Evolutionary conservation across 2,113 vertebrate species (phyloP).

Genomic region (Oceanodroma tethys): DNA sequence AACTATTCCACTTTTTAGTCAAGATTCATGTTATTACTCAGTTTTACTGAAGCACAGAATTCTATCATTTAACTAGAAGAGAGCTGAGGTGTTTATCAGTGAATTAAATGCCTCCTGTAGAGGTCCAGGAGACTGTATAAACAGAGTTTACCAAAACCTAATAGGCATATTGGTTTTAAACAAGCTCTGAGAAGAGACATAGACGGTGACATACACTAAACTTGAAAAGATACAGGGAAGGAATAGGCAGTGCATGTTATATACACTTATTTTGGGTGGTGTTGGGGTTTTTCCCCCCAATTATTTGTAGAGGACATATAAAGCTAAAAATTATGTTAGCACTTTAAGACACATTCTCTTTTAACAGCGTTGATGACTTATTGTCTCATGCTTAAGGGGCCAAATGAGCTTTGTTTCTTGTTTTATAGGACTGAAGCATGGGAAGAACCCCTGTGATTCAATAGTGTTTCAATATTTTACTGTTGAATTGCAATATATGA

Average conservation of each 20-base stretch:
- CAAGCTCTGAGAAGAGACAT: background rate
- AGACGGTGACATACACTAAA: background rate
- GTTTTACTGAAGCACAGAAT: background rate
- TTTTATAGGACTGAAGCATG: background rate
- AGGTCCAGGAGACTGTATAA: background rate
- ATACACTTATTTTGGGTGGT: background rate
- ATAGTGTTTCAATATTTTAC: background rate
- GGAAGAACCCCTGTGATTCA: background rate
- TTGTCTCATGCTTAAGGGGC: background rate
- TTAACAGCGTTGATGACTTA: background rate
- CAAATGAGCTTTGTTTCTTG: background rate
- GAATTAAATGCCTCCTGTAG: background rate
- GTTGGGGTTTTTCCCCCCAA: no score
- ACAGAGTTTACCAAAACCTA: background rate
- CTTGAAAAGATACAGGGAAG: background rate
- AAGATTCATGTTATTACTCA: background rate
- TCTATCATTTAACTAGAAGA: background rate
- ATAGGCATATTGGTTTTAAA: background rate
- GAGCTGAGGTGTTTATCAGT: background rate
- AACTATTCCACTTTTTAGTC: background rate
- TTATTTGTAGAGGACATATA: background rate
- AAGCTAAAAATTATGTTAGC: background rate
- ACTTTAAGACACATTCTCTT: background rate
- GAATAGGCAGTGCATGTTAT: background rate
- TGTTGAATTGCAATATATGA: background rate